Evolutionary conservation across 2,888 invertebrate genomes (phyloP), one percentile per base, ranked within the genome.

Genomic region (Thera britannica): DNA sequence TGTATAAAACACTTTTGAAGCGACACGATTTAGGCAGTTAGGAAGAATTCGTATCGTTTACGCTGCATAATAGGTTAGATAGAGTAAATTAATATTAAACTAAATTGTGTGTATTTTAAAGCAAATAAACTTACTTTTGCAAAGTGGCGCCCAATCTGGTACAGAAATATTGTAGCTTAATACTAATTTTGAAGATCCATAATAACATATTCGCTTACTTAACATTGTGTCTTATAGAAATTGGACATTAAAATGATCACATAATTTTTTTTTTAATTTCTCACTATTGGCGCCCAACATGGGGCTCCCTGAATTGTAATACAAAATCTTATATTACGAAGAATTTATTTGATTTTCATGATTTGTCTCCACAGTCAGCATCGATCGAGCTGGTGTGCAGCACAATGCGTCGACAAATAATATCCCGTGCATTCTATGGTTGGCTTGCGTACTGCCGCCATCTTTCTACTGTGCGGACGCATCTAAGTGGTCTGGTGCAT

Each of bases 391-490:
- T 97, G 78, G 97, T 99, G 8, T 99, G 98, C 94, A 97, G 97
- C 84, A 98, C 98, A 0, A 99, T 99, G 98, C 96, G 97, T 71
- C 96, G 97, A 9, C 98, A 99, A 92, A 98, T 99, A 68, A 97
- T 98, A 74, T 98, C 98, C 0, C 94, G 99, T 68, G 99, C 99
- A 11, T 99, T 99, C 90, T 98, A 98, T 86, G 99, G 99, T 59
- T 99, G 98, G 99, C 93, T 98, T 70, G 98, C 98, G 0, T 98
- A 99, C 85, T 98, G 98, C 82, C 94, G 98, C 23, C 98, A 99
- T 82, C 93, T 99, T 80, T 97, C 97, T 48, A 99, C 98, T 0
- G 98, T 99, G 0, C 93, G 98, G 55, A 98, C 97, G 0, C 99
- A 99, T 90, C 95, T 99, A 12, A 97, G 98, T 44, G 98, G 98